Evolutionary conservation across 2,797 vertebrate species (phyloP), one percentile per base, ranked within the genome.

Genomic region (Philypnodon macrostomus): DNA sequence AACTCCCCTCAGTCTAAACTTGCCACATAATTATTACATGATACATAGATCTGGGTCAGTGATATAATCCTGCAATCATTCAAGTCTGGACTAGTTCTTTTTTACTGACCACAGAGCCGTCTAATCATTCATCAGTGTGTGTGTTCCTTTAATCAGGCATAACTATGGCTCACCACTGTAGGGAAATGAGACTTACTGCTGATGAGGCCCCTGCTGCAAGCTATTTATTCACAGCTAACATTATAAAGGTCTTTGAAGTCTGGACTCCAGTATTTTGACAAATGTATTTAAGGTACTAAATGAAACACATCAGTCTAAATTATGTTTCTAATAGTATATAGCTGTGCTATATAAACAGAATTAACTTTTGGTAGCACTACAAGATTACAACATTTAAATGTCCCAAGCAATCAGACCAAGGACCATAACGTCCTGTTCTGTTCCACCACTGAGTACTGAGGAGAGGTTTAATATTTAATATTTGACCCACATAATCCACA

Each of bases 101-200:
- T 36, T 46, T 52, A 7, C 18, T 35, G 56, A 62, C 39, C 35
- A 30, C 29, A 36, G 29, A 61, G 48, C 30, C 4, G 39, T 37
- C 47, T 61, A 75, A 79, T 79, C 42, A 60, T 64, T 68, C 61
- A 79, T 75, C 75, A 77, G 56, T 52, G 49, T n/a, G 55, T 30
- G 48, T 33, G 38, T 58, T 70, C 40, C 44, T 9, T 29, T 70
- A 67, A 73, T 84, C 66, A 84, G 52, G 30, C 54, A 7, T 21
- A 44, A 64, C 39, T 31, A 9, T 45, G 11, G 35, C 31, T 44
- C 39, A 46, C n/a, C 2, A n/a, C 38, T 44, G 31, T 38, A 47
- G 42, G 55, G 45, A 65, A 54, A 65, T 44, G 37, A 59, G 40
- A 47, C 64, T 63, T 40, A 52, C 36, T n/a, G n/a, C n/a, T n/a